Evolutionary conservation across 2,797 vertebrate species (phyloP), one percentile per base, ranked within the genome.

Genomic region (Protosalanx chinensis): DNA sequence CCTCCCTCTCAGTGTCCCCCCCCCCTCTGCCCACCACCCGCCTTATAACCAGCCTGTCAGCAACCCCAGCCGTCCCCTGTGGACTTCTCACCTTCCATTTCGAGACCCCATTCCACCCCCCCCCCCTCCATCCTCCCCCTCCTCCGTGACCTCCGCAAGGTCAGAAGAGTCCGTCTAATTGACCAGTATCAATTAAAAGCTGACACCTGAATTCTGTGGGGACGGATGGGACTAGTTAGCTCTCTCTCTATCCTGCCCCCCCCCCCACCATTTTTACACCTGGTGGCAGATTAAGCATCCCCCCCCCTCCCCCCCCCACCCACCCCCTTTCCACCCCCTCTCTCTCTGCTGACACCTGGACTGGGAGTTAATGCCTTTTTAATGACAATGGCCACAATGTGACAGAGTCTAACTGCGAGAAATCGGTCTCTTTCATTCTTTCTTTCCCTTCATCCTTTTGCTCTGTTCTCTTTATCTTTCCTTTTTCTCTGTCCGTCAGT

Each of bases 361-460:
- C 80, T 75, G 82, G 85, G 88, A 86, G 87, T 84, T 92, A 90
- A 93, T 90, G 90, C 81, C 80, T 89, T 90, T 92, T 92, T 91
- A 92, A 93, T 90, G 90, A 92, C 88, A 80, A 82, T 76, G 81
- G 86, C 85, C 81, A 82, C 87, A 87, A 77, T 83, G 85, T 86
- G 86, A 89, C 84, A 84, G 82, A 77, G 87, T 81, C 51, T 82
- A 86, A 88, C 86, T 85, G 84, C 77, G 81, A 81, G 83, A 76
- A 85, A 84, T 83, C 67, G 63, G 80, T 76, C 76, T 32, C 64
- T 87, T 86, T 86, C 84, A 86, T 76, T 85, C 80, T 78, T 30
- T 23, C 29, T 41, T 79, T 81, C 85, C 78, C 85, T 69, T 80
- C 82, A 86, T 85, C 85, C 84, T 78, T 82, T n/a, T 56, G 15